Evolutionary conservation across 2,797 vertebrate species (phyloP), one percentile per base, ranked within the genome.

Genomic region (Acestrorhynchus altus): DNA sequence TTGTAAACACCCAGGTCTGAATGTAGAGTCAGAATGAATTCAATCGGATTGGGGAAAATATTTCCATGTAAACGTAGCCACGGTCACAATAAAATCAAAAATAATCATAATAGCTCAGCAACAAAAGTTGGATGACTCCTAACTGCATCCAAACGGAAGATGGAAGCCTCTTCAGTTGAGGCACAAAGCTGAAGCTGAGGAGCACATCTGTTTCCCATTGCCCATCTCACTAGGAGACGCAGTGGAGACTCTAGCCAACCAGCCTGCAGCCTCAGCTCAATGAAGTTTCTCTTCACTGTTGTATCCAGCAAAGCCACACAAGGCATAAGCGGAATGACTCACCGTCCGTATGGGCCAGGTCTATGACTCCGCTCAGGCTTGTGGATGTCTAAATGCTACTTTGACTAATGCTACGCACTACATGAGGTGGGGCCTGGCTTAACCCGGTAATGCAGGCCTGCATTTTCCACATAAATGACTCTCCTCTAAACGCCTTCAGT

Each of bases 131-230:
- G 22, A 59, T 11, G 51, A 15, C 9, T 35, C 63, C 26, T 49
- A 54, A 76, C 67, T 66, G 77, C 78, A 81, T 71, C 56, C 44
- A 13, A 68, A 66, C 54, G 61, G 57, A 72, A 42, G 75, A 67
- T 78, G 74, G 61, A 59, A 61, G 70, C 51, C 57, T 81, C 31
- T 64, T 42, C 54, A 35, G 57, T 42, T 22, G 76, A 74, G 59
- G 71, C 74, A 72, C 68, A 52, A 64, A 82, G 64, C 54, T 44
- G 56, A 57, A 74, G 72, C 59, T 47, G 61, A 40, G 63, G 44
- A 76, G 31, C 31, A 82, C 84, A 83, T 83, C 82, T 85, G 84
- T 76, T 83, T 86, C 84, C 76, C 65, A 83, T 82, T 82, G 80
- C 59, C 63, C 80, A 83, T 76, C 63, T 60, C 74, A 69, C 75